Conservation (phyloP, 1,140 invertebrate species). For the Drusus annulatus region DNA sequence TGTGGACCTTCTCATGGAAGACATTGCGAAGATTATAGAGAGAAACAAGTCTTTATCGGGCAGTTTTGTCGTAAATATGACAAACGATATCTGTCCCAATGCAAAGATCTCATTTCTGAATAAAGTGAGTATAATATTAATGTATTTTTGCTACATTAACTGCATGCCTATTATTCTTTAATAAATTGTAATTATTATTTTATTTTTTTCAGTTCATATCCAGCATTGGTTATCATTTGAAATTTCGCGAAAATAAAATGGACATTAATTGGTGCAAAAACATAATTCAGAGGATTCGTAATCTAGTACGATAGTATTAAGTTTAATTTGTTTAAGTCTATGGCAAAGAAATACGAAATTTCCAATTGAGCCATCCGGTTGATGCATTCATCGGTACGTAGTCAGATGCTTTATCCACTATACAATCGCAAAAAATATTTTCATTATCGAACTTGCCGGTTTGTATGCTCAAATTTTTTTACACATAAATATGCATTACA, state of each 20-base stretch:
- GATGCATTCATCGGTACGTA: too few species aligned
- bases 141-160: background rate
- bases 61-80: conserved; percentile 61
- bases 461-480: too few species aligned
- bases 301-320: conserved; percentile 33
- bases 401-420: too few species aligned
- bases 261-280: background rate
- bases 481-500: too few species aligned
- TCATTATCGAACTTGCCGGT: too few species aligned
- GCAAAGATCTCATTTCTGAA: conserved; percentile 64
- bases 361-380: too few species aligned
- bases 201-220: conserved; percentile 65
- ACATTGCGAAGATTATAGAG: conserved; percentile 41
- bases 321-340: too few species aligned
- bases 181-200: conserved; percentile 4
- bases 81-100: conserved; percentile 63
- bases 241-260: conserved; percentile 51
- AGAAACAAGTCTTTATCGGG: conserved; percentile 44
- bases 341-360: too few species aligned
- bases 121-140: conserved; percentile 61
- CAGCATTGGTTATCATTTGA: conserved; percentile 65
- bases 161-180: background rate
- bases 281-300: conserved; percentile 46
- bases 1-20: conserved; percentile 58
- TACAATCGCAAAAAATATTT: too few species aligned